phyloP scores from a whole-genome alignment of 1,140 invertebrate species.

The Stegodyphus dumicola region DNA sequence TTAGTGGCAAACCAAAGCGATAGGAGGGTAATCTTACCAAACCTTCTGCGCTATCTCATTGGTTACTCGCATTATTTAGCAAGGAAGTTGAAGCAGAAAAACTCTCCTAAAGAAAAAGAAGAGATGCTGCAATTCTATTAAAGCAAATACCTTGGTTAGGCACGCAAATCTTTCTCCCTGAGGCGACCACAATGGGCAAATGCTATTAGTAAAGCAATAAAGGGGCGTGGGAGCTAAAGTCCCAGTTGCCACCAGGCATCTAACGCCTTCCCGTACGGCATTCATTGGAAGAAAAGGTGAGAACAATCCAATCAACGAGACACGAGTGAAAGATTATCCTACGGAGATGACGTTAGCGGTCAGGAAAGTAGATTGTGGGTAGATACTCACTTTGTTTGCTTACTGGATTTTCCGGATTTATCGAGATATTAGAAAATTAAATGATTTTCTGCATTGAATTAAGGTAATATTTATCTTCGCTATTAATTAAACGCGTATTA shows the following conservation, averaged over 20 bases:
- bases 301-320: conserved; percentile 41
- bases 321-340: conserved; percentile 20
- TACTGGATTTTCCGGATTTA: neutral
- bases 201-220: conserved; percentile 11
- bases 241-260: conserved; percentile 7
- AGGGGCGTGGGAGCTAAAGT: conserved; percentile 1
- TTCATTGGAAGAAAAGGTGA: conserved; percentile 10
- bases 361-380: conserved; percentile 2
- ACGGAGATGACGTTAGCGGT: conserved; percentile 14
- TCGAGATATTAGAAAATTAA: conserved; percentile 1
- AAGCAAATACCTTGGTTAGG: conserved; percentile 29
- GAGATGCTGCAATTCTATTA: conserved; percentile 20
- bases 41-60: no score
- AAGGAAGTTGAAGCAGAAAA: neutral
- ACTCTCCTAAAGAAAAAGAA: conserved; percentile 1
- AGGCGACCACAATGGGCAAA: conserved; percentile 16
- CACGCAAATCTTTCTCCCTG: conserved; percentile 7
- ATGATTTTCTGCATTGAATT: no score
- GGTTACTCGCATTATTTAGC: conserved; percentile 21
- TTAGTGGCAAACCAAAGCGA: no score
- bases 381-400: neutral
- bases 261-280: neutral
- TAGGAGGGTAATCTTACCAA: no score
- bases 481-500: no score
- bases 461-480: no score